Evolutionary conservation across 2,113 vertebrate species (phyloP).

Genomic region (Thalassoma bifasciatum): DNA sequence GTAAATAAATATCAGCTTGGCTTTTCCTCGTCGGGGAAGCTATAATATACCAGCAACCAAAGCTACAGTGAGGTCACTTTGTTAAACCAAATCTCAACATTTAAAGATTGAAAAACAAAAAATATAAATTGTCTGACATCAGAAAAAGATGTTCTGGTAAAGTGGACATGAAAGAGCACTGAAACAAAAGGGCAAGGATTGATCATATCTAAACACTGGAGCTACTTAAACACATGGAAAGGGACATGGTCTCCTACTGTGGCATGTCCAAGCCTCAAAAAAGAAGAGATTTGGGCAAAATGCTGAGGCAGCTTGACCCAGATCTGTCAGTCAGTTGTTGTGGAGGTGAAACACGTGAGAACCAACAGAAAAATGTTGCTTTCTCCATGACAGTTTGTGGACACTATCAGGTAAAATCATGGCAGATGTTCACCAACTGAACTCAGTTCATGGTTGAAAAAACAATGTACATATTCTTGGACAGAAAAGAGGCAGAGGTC

Average conservation of each 20-base stretch:
- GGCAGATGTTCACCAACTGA: neutral
- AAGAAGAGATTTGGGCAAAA: conserved; percentile 41
- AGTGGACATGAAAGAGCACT: neutral
- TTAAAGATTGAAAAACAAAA: conserved; percentile 14
- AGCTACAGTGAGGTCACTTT: neutral
- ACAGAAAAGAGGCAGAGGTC: neutral
- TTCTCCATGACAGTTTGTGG: neutral
- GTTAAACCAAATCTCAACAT: neutral
- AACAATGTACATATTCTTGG: neutral
- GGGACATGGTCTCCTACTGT: neutral
- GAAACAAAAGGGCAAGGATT: neutral
- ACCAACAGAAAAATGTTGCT: neutral
- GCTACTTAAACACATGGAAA: neutral
- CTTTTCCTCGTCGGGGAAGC: neutral
- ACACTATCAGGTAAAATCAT: neutral
- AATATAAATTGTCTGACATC: neutral
- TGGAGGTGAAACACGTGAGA: neutral
- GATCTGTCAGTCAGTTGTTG: conserved; percentile 16
- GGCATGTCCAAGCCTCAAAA: conserved; percentile 15
- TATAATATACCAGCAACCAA: neutral
- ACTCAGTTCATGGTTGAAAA: neutral
- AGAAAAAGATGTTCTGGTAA: neutral
- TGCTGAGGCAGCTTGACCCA: conserved; percentile 11
- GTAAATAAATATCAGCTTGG: conserved; percentile 4
- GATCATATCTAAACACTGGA: neutral